Percentiles rank a stretch among this genome's conserved stretches.
phyloP scores from a whole-genome alignment of 2,888 invertebrate genomes.

The Pristionchus arcanus region DNA sequence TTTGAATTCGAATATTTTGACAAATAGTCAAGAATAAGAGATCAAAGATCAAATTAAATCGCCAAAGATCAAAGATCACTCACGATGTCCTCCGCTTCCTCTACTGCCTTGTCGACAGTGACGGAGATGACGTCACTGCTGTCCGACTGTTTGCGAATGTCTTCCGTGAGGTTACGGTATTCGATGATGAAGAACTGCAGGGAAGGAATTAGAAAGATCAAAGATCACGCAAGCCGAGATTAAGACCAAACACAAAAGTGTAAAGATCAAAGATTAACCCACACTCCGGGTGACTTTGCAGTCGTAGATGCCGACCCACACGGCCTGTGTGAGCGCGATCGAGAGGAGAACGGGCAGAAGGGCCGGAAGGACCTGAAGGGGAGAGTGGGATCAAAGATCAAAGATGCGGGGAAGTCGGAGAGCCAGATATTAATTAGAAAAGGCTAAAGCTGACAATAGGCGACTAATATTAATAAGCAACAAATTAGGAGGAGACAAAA shows the following conservation, averaged over 20 bases:
- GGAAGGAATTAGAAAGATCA: neutral
- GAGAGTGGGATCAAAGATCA: neutral
- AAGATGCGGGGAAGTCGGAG: too few relatives aligned
- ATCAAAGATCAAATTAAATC: neutral
- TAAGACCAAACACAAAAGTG: neutral
- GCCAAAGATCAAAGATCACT: neutral
- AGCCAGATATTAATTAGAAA: too few relatives aligned
- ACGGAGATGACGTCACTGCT: too few relatives aligned
- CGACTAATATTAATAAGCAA: too few relatives aligned
- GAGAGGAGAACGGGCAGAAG: conserved; percentile 42
- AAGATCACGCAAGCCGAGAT: neutral
- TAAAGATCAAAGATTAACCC: conserved; percentile 30
- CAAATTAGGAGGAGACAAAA: too few relatives aligned
- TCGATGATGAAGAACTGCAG: neutral
- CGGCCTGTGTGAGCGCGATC: conserved; percentile 34
- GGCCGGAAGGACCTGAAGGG: neutral
- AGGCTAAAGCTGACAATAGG: too few relatives aligned
- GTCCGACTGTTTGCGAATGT: too few relatives aligned
- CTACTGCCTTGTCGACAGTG: too few relatives aligned
- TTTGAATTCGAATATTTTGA: too few relatives aligned
- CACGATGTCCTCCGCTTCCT: neutral
- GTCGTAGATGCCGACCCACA: conserved; percentile 33
- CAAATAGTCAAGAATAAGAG: neutral
- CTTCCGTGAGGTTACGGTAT: too few relatives aligned
- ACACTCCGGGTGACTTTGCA: conserved; percentile 25